A percentile compares a stretch with the other conserved stretches of the same genome.
phyloP scores from a whole-genome alignment of 2,888 invertebrate species.

The Drosophila testacea region DNA sequence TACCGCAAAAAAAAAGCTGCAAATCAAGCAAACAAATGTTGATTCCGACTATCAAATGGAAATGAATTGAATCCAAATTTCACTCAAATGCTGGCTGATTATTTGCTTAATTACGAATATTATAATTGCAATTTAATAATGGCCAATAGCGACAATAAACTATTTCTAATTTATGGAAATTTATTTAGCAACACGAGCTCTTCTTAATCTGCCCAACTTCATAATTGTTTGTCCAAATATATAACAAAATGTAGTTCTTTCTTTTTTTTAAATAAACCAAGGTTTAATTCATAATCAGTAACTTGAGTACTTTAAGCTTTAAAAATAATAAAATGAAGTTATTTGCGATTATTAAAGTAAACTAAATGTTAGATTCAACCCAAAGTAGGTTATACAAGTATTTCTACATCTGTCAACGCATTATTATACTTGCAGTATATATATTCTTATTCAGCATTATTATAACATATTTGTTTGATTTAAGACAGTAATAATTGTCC shows the following conservation, averaged over 20 bases:
- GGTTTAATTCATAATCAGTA: not conserved
- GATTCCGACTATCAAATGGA: not conserved
- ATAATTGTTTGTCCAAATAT: not conserved
- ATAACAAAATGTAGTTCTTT: not conserved
- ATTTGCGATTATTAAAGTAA: not conserved
- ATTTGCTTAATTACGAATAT: conserved; percentile 2
- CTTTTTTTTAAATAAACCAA: not conserved
- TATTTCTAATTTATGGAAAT: not conserved
- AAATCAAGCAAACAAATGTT: conserved; percentile 1
- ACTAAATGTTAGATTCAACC: not conserved
- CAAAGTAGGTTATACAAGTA: not conserved
- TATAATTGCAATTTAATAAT: not conserved
- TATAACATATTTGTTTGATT: no score
- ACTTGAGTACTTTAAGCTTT: no score
- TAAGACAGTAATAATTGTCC: not conserved
- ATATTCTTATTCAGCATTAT: no score
- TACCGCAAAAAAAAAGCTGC: conserved; percentile 6
- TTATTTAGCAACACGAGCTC: not conserved
- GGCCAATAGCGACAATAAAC: not conserved
- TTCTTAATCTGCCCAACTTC: not conserved
- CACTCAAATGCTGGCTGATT: not conserved
- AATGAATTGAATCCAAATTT: conserved; percentile 32
- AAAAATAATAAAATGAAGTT: not conserved
- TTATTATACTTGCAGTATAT: no score
- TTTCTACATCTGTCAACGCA: not conserved